Evolutionary conservation across 2,888 invertebrate genomes (phyloP).

Genomic region (Branchinecta sandiegonensis): DNA sequence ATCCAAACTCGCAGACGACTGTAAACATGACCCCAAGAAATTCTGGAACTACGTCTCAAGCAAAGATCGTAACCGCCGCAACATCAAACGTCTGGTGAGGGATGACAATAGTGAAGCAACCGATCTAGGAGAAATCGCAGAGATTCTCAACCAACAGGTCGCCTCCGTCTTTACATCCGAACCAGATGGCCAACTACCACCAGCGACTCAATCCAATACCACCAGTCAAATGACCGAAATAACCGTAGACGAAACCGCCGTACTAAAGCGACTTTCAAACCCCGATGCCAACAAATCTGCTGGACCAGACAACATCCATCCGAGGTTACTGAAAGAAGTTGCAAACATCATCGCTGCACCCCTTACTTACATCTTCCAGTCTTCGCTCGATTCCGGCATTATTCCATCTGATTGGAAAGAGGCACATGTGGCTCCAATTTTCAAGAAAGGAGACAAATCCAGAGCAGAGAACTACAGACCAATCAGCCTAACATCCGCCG

Average conservation of each 20-base stretch:
- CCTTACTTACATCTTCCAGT: not conserved
- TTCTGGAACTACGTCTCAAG: no score
- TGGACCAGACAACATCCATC: constrained; percentile 13
- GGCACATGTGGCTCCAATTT: not conserved
- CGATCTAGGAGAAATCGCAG: no score
- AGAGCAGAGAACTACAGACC: constrained; percentile 5
- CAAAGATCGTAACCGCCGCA: no score
- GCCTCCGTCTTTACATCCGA: constrained; percentile 15
- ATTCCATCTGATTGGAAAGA: constrained; percentile 3
- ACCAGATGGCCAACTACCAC: constrained; percentile 14
- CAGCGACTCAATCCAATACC: not conserved
- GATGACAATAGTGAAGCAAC: no score
- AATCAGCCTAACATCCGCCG: not conserved
- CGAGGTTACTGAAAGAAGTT: constrained; percentile 14
- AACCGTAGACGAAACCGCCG: not conserved
- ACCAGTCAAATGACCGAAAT: constrained; percentile 5
- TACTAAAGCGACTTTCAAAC: not conserved
- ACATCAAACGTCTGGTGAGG: no score
- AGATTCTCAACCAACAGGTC: not conserved
- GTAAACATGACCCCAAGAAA: no score
- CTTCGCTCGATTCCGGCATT: not conserved
- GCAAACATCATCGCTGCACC: not conserved
- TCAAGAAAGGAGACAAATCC: not conserved
- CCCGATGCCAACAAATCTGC: constrained; percentile 12
- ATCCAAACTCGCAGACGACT: no score